Evolutionary conservation across 2,797 vertebrate species (phyloP), one percentile per base, ranked within the genome.

Genomic region (Austrolebias charrua): DNA sequence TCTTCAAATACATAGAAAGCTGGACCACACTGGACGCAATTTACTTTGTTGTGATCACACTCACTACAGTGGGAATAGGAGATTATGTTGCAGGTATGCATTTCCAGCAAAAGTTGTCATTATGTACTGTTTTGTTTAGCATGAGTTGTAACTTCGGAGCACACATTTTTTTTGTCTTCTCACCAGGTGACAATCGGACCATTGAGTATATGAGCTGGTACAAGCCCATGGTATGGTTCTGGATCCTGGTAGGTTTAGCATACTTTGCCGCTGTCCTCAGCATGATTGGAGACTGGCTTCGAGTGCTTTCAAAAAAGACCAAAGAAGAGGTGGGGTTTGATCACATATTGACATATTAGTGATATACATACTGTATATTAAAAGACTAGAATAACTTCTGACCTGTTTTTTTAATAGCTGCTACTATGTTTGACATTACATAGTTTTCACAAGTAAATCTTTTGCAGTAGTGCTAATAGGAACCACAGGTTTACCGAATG

Each of bases 221-320:
- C 80, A 98, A 98, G 76, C 98, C 98, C 3, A 86, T 99, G 64
- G 97, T 99, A 58, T 99, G 96, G 97, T 98, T 99, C 86, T 99
- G 98, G 97, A 99, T 99, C 83, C 90, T 99, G 56, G 95, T 98
- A 72, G 98, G 98, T 51, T 92, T 99, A 74, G 98, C 96, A 1
- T 99, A 99, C 88, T 99, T 99, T 82, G 97, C 98, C 0, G 97
- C 98, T 0, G 96, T 99, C 38, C 93, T 99, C 76, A 99, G 96
- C 90, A 99, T 99, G 97, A 99, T 99, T 9, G 97, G 96, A 90
- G 97, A 99, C 71, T 98, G 96, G 96, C 91, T 99, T 53, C 92
- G 95, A 74, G 95, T 98, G 71, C 89, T 99, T 64, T 99, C 98
- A 68, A 98, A 96, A 92, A 99, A 99, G 92, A 99, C 98, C 51